Percentiles rank a stretch among this genome's conserved stretches.
These are phyloP conservation scores for Catagonus wagneri DNA, from an alignment of 2,113 vertebrate genomes.

Conservation along the genomic window DNA sequence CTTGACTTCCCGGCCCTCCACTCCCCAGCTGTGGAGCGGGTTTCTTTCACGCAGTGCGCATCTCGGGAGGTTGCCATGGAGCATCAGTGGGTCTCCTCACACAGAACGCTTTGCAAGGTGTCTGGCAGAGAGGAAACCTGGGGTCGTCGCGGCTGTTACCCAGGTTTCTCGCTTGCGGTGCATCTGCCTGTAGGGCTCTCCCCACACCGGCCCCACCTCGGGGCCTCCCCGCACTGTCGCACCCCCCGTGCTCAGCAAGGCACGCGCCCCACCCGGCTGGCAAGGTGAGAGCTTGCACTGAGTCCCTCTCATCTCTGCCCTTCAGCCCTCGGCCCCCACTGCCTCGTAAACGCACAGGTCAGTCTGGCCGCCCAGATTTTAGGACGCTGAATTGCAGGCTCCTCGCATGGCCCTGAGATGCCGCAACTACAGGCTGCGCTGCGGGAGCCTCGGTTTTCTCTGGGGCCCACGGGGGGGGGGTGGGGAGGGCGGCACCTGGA, in stretches of 20 bases:
- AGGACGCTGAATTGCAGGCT: not conserved
- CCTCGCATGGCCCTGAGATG: not conserved
- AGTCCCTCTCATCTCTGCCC: slow-evolving; percentile 47
- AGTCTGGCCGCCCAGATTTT: not conserved
- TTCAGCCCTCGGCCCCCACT: not conserved
- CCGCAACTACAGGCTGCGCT: slow-evolving; percentile 45
- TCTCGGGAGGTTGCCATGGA: not conserved
- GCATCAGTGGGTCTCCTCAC: not conserved
- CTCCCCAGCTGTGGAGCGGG: not conserved
- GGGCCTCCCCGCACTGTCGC: not conserved
- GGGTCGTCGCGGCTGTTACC: not conserved
- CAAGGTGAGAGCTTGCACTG: not conserved
- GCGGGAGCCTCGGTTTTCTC: slow-evolving; percentile 66
- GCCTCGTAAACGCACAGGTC: not conserved
- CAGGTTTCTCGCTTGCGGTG: not conserved
- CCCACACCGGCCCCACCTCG: not conserved
- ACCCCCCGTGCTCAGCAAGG: not conserved
- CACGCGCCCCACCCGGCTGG: not conserved
- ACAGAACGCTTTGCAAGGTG: not conserved
- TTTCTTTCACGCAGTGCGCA: not conserved
- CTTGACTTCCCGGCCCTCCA: not conserved
- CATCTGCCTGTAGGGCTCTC: not conserved
- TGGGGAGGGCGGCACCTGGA: not conserved
- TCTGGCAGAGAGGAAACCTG: not conserved
- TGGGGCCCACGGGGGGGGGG: too few species aligned